Evolutionary conservation across 2,797 vertebrate genomes (phyloP), one percentile per base, ranked within the genome.

Genomic region (Neosilurus hyrtlii): DNA sequence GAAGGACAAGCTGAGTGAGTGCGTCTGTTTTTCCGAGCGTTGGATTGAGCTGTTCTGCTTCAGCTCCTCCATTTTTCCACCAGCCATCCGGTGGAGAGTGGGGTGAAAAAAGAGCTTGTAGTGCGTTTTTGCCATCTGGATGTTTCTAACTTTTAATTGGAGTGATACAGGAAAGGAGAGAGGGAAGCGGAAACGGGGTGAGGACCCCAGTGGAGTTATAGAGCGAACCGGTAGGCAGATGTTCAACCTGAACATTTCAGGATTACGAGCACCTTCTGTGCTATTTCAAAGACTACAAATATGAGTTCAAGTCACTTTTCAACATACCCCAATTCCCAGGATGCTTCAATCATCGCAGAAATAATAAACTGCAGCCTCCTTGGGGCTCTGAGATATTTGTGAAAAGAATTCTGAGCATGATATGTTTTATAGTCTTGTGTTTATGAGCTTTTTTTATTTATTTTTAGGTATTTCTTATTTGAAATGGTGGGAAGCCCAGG

Each of bases 121-220:
- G 87, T 90, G 89, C 90, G 86, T 89, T 93, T 92, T 89, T 88
- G 83, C 94, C 93, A 93, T 94, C 93, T 94, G 93, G 92, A 93
- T 87, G 88, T 90, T 91, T 90, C 89, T 89, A 92, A 92, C 90
- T 93, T 94, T 93, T 93, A 94, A 93, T 93, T 93, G 92, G 91
- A 91, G 85, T 92, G 90, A 91, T 89, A 89, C 89, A 63, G 65
- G 57, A 67, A 70, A 89, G 85, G 89, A 86, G 81, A 85, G 90
- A 92, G 89, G 89, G 88, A 87, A 88, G 80, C 89, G 88, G 88
- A 88, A 85, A 89, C 84, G 89, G 85, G 89, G 85, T 72, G 88
- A 88, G 86, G 90, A 90, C 91, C 92, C 90, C 91, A 88, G 88
- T 85, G 91, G 92, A 92, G 76, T 85, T 88, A 86, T 83, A 82